Percentiles rank a stretch among this genome's conserved stretches.
These are phyloP conservation scores for Piaya cayana DNA, from an alignment of 2,113 vertebrate species.

Conservation along the genomic window DNA sequence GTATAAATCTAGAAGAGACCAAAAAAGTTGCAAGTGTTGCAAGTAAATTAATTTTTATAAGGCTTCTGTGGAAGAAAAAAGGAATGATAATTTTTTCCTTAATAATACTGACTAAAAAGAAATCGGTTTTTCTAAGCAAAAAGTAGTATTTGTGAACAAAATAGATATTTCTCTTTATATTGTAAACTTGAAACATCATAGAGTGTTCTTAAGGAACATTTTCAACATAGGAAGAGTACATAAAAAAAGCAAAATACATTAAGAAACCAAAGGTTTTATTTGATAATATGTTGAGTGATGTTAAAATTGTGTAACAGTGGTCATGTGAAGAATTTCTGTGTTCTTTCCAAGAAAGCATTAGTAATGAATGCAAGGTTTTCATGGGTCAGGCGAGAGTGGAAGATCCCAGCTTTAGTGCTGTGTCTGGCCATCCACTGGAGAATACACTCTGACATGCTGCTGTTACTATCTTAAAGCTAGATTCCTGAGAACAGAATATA, in stretches of 20 bases:
- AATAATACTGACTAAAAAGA: not conserved
- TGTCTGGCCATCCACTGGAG: not conserved
- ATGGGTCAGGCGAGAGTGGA: not conserved
- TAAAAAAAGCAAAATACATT: not conserved
- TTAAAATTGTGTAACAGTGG: not conserved
- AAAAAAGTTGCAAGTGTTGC: not conserved
- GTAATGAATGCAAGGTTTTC: not conserved
- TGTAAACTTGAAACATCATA: not conserved
- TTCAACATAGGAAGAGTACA: not conserved
- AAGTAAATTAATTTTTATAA: not conserved
- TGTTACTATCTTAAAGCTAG: conserved; percentile 20
- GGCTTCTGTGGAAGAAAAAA: not conserved
- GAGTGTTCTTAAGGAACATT: not conserved
- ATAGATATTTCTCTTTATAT: no score
- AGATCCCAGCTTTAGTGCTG: not conserved
- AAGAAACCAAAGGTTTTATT: not conserved
- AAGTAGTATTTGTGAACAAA: not conserved
- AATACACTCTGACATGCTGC: conserved; percentile 17
- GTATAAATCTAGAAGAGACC: not conserved
- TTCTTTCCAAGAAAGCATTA: conserved; percentile 43
- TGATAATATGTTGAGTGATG: not conserved
- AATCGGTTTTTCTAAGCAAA: not conserved
- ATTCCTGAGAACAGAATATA: conserved; percentile 58
- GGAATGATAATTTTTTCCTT: not conserved
- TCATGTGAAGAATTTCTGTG: not conserved